Conservation (phyloP, 2,797 vertebrate species). For the Helostoma temminkii region DNA sequence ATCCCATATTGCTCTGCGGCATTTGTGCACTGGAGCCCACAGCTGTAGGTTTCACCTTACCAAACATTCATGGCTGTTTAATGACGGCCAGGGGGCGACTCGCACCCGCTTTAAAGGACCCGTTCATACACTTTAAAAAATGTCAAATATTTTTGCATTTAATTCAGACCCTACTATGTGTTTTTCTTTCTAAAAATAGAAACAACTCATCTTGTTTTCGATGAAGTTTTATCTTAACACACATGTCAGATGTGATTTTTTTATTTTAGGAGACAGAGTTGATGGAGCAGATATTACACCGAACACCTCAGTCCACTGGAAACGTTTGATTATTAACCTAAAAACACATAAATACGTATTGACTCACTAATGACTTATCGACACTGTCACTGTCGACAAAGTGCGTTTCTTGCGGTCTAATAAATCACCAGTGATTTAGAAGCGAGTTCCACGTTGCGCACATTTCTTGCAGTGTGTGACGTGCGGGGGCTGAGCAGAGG, state of each 20-base stretch:
- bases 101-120: background rate
- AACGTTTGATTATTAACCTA: background rate
- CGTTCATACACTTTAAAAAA: slow-evolving; percentile 45
- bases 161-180: background rate
- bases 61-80: background rate
- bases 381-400: background rate
- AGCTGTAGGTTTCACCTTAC: background rate
- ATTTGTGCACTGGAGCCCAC: background rate
- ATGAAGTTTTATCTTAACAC: background rate
- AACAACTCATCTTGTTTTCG: background rate
- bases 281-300: background rate
- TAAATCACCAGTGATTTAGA: background rate
- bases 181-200: background rate
- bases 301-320: background rate
- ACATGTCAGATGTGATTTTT: background rate
- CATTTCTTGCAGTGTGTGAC: slow-evolving; percentile 75
- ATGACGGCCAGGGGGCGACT: slow-evolving; percentile 54
- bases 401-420: slow-evolving; percentile 56
- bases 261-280: background rate
- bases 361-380: slow-evolving; percentile 7
- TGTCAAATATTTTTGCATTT: background rate
- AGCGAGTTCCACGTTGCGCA: background rate
- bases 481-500: slow-evolving; percentile 78
- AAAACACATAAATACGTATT: background rate
- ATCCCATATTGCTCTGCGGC: background rate